A percentile compares a stretch with the other conserved stretches of the same genome.
phyloP scores from a whole-genome alignment of 1,140 invertebrate genomes.

The Probaryconus sp. region DNA sequence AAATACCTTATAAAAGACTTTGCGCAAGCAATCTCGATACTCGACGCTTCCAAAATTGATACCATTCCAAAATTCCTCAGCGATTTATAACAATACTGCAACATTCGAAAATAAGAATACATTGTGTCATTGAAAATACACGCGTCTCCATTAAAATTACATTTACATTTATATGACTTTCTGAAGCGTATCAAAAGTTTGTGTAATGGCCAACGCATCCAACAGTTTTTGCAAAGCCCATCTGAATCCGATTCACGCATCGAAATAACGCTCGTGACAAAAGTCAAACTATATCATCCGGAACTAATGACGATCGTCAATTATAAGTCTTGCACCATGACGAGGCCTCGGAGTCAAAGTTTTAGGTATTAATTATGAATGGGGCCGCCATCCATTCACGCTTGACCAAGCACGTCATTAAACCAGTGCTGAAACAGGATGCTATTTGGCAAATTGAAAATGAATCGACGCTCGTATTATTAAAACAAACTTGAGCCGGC shows the following conservation, averaged over 20 bases:
- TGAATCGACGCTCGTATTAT: conserved; percentile 31
- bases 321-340: conserved; percentile 68
- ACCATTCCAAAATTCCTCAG: too few relatives aligned
- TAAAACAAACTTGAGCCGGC: too few relatives aligned
- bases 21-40: too few relatives aligned
- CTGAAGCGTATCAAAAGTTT: conserved; percentile 55
- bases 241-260: conserved; percentile 40
- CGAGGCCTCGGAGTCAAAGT: too few relatives aligned
- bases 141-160: conserved; percentile 44
- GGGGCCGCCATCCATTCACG: conserved; percentile 48
- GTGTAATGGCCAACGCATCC: conserved; percentile 41
- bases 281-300: conserved; percentile 66
- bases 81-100: too few relatives aligned
- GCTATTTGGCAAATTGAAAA: conserved; percentile 55
- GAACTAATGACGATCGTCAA: conserved; percentile 75
- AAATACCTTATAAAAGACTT: too few relatives aligned
- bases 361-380: conserved; percentile 75
- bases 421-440: conserved; percentile 46
- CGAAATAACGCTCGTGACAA: conserved; percentile 54
- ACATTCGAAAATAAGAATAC: conserved; percentile 47
- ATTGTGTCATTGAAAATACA: conserved; percentile 50
- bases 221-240: conserved; percentile 38
- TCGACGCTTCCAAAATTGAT: too few relatives aligned
- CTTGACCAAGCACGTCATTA: conserved; percentile 54
- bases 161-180: conserved; percentile 61